phyloP scores from a whole-genome alignment of 2,888 invertebrate genomes.

The Loripinus fragilis region DNA sequence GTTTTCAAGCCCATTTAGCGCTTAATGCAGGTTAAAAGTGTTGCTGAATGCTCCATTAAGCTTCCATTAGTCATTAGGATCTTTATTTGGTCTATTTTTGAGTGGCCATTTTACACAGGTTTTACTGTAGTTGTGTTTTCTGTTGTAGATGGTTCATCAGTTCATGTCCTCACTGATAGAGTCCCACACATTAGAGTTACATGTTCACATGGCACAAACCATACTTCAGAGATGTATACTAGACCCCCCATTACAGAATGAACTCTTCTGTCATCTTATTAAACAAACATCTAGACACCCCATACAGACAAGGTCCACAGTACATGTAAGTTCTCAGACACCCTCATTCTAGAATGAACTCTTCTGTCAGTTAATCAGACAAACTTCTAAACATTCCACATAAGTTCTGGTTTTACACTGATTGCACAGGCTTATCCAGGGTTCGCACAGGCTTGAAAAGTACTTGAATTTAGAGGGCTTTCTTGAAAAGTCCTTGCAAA shows the following conservation, averaged over 20 bases:
- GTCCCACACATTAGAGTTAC: constrained; percentile 95
- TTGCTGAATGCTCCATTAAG: too few relatives aligned
- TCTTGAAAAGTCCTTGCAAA: too few relatives aligned
- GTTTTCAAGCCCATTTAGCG: too few relatives aligned
- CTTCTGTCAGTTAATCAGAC: constrained; percentile 94
- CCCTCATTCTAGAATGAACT: constrained; percentile 97
- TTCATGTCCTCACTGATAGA: constrained; percentile 98
- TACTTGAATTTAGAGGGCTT: too few relatives aligned
- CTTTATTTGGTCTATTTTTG: too few relatives aligned
- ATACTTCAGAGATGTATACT: constrained; percentile 96
- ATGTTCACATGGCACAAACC: constrained; percentile 98
- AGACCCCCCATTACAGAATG: constrained; percentile 94
- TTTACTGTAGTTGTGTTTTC: too few relatives aligned
- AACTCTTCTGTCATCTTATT: constrained; percentile 95
- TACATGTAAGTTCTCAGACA: constrained; percentile 90
- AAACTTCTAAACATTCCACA: constrained; percentile 92
- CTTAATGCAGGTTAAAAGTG: too few relatives aligned
- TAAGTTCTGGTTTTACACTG: too few relatives aligned
- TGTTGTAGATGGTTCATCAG: constrained; percentile 91
- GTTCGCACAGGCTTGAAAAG: too few relatives aligned
- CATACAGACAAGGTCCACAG: constrained; percentile 91
- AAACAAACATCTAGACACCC: constrained; percentile 94
- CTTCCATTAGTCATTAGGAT: too few relatives aligned
- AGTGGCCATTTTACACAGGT: too few relatives aligned
- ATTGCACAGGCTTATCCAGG: too few relatives aligned